These are phyloP conservation scores for Drosophila murphyi DNA, from an alignment of 1,140 invertebrate genomes.

Conservation along the genomic window DNA sequence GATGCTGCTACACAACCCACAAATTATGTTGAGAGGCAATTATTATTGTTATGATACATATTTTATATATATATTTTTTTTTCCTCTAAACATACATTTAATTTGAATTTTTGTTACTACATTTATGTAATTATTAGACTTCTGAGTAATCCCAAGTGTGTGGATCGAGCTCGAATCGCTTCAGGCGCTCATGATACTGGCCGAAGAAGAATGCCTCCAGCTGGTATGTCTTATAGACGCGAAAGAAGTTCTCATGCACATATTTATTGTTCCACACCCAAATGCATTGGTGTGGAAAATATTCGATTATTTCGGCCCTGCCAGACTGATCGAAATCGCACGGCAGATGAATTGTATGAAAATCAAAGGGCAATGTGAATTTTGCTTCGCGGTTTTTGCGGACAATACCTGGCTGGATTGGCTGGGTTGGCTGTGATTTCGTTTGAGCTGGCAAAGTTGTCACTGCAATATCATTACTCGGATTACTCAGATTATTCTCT, in stretches of 20 bases:
- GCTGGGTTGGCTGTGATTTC: background rate
- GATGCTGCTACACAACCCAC: too few species aligned
- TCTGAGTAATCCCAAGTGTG: background rate
- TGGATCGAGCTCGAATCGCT: background rate
- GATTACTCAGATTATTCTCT: background rate
- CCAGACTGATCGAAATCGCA: constrained; percentile 26
- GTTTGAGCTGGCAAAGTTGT: constrained; percentile 2
- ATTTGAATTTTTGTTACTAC: background rate
- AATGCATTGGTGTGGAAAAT: constrained; percentile 31
- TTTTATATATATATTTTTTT: background rate
- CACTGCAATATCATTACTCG: background rate
- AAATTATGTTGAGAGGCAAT: too few species aligned
- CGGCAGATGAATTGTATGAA: constrained; percentile 20
- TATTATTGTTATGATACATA: background rate
- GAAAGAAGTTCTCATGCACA: constrained; percentile 16
- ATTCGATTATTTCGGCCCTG: background rate
- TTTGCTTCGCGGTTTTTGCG: constrained; percentile 19
- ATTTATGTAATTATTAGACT: background rate
- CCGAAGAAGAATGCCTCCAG: constrained; percentile 46
- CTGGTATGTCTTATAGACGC: constrained; percentile 21
- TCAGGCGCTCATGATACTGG: constrained; percentile 30
- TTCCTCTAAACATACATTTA: background rate
- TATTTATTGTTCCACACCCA: constrained; percentile 25
- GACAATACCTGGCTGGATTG: background rate
- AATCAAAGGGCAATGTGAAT: constrained; percentile 25